A percentile compares a stretch with the other conserved stretches of the same genome.
These are phyloP conservation scores for Cricetomys ansorgei DNA, from an alignment of 2,113 vertebrate species.

Conservation along the genomic window DNA sequence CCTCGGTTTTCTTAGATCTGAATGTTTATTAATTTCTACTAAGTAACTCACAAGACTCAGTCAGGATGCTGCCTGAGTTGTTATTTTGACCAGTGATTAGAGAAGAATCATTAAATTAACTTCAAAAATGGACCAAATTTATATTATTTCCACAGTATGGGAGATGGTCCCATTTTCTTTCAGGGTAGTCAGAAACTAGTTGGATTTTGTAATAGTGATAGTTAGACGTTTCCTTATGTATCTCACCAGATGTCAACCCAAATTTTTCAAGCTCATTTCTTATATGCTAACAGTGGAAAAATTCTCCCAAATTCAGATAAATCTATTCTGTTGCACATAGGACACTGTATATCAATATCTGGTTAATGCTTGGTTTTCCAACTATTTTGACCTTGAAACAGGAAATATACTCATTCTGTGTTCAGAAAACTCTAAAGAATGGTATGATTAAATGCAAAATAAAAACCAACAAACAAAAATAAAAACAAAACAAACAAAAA, in stretches of 20 bases:
- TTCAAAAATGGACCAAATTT: neutral
- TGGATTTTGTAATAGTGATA: neutral
- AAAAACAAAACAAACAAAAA: no score
- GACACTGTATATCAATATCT: fast-evolving
- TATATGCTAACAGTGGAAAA: neutral
- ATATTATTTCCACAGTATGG: neutral
- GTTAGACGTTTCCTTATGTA: neutral
- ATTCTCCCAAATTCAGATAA: neutral
- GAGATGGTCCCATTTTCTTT: neutral
- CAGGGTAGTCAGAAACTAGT: neutral
- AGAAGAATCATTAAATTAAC: neutral
- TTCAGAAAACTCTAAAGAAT: neutral
- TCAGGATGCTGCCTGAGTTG: neutral
- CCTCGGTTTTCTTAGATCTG: neutral
- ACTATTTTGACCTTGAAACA: neutral
- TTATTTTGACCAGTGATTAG: neutral
- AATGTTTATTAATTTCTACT: neutral
- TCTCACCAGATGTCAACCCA: neutral
- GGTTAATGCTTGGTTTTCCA: neutral
- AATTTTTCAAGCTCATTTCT: neutral
- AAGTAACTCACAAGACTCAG: neutral
- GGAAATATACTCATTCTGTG: neutral
- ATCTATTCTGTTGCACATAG: neutral
- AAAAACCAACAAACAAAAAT: no score
- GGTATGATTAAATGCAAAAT: neutral